Conservation (phyloP, 2,797 vertebrate genomes). For the Eulemur coronatus region DNA sequence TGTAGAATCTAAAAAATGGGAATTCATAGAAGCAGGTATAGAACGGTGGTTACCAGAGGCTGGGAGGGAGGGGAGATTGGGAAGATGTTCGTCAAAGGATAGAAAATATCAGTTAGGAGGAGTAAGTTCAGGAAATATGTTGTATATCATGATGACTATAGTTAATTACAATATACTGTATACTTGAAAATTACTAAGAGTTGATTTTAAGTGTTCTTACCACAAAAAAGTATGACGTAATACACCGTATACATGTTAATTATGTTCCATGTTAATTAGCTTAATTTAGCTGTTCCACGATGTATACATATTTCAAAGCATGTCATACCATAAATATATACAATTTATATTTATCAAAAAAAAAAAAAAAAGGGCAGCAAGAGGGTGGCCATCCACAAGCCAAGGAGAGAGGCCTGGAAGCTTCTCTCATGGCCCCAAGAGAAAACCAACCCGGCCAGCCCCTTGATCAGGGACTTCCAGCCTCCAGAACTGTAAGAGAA, state of each 20-base stretch:
- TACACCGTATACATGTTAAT: background rate
- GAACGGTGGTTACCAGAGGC: background rate
- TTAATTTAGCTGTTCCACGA: background rate
- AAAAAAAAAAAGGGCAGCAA: background rate
- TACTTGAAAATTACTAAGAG: background rate
- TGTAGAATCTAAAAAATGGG: background rate
- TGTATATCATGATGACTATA: background rate
- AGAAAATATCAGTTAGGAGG: background rate
- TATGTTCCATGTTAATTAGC: background rate
- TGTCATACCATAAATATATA: background rate
- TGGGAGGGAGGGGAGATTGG: background rate
- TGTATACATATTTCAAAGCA: background rate
- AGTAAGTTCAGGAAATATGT: background rate
- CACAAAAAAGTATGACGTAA: background rate
- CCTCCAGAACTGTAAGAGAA: background rate
- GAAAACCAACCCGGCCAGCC: background rate
- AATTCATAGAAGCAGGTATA: background rate
- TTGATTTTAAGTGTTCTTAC: background rate
- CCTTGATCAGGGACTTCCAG: background rate
- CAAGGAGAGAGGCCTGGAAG: background rate
- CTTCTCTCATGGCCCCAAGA: background rate
- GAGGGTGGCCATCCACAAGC: rapidly evolving
- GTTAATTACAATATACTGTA: background rate
- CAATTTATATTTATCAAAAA: background rate
- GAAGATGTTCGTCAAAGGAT: background rate